Evolutionary conservation across 2,797 vertebrate genomes (phyloP), one percentile per base, ranked within the genome.

Genomic region (Sebastes aleutianus): DNA sequence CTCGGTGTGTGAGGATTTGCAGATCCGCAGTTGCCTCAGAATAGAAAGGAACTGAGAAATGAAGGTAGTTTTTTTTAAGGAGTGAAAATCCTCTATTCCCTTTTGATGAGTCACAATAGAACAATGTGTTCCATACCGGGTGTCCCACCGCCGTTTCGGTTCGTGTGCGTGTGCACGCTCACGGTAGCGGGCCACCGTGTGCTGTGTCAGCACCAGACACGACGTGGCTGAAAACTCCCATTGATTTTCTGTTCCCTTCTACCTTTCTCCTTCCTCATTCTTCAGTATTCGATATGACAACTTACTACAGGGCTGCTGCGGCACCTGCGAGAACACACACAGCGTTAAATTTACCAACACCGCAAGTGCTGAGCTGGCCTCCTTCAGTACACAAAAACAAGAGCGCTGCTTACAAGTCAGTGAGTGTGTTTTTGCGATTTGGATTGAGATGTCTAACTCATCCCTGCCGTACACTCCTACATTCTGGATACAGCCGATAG

Each of bases 171-270:
- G 68, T 27, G 62, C 39, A 65, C 36, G 31, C 47, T 5, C 53
- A 14, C 36, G 4, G 76, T 27, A 4, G 64, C 50, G 8, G 47
- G 29, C 62, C 0, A 18, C 29, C 20, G 26, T 85, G 63, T 83
- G 82, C 87, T 85, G 74, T 79, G 78, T 78, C 90, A 92, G 84
- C 47, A 80, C 77, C 78, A 80, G 90, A 89, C 76, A 5, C 79
- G 56, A 83, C 39, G 54, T 86, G 91, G 86, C 85, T 90, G 85
- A 93, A 92, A 94, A 89, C 20, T 57, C 80, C 73, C 84, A 87
- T 92, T 88, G 87, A 82, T 90, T 94, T 93, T 91, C 85, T 86
- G 64, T 77, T 87, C 59, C 75, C n/a, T 56, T 85, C 70, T 74
- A 77, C 88, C 79, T 80, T 74, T 85, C 75, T 77, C 54, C 53